Conservation (phyloP, 1,140 invertebrate species). For the Anoplolepis gracilipes region DNA sequence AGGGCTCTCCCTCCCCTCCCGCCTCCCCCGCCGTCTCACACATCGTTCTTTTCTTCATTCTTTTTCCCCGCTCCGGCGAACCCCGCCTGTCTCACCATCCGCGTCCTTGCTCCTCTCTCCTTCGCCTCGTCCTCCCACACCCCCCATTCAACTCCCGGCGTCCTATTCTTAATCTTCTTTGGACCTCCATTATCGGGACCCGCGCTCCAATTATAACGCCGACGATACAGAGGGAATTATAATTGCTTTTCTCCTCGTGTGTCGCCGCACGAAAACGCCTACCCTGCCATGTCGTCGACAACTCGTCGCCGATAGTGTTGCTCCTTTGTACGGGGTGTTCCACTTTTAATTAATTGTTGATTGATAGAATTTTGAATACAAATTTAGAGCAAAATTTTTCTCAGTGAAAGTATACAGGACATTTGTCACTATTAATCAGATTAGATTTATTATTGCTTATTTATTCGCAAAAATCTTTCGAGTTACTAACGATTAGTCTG, state of each 20-base stretch:
- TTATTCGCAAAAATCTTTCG: neutral
- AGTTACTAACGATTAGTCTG: neutral
- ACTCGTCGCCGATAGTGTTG: constrained; percentile 21
- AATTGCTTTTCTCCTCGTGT: constrained; percentile 78
- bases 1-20: constrained; percentile 67
- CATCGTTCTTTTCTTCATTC: constrained; percentile 50
- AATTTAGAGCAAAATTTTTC: neutral
- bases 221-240: constrained; percentile 81
- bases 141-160: constrained; percentile 47
- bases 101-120: constrained; percentile 2
- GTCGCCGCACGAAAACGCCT: constrained; percentile 45
- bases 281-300: constrained; percentile 51
- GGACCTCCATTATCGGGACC: constrained; percentile 82
- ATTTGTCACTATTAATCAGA: constrained; percentile 4
- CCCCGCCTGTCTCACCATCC: constrained; percentile 23
- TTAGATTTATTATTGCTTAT: neutral
- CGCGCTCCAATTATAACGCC: constrained; percentile 84
- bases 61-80: constrained; percentile 41
- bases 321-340: neutral
- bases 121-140: constrained; percentile 26
- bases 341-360: neutral
- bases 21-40: constrained; percentile 23
- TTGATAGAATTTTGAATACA: neutral
- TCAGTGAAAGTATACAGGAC: neutral
- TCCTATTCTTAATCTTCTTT: constrained; percentile 85